Evolutionary conservation across 1,140 invertebrate species (phyloP).

Genomic region (Halesus radiatus): DNA sequence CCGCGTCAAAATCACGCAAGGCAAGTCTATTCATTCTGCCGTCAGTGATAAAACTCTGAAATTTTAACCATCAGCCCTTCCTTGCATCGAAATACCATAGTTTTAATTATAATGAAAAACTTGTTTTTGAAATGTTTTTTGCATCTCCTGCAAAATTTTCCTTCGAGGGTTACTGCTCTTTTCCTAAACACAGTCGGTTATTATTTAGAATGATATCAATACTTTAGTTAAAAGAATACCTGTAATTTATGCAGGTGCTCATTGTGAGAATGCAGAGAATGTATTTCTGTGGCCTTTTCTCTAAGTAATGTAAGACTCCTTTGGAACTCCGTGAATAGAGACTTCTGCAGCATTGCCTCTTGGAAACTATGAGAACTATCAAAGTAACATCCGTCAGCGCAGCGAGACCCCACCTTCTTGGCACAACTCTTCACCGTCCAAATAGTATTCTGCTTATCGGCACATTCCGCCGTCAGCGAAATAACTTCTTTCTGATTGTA

Average conservation of each 20-base stretch:
- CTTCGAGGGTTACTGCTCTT: no score
- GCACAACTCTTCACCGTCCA: constrained; percentile 44
- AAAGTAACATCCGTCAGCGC: constrained; percentile 40
- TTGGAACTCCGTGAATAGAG: constrained; percentile 40
- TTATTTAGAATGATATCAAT: no score
- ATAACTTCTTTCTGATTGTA: constrained; percentile 45
- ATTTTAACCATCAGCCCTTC: no score
- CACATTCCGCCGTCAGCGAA: constrained; percentile 14
- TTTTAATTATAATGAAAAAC: no score
- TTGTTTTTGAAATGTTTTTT: no score
- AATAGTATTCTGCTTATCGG: constrained; percentile 34
- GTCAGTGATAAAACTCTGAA: no score
- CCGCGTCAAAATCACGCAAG: no score
- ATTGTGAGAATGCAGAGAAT: constrained; percentile 50
- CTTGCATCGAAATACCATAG: no score
- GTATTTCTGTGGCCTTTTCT: constrained; percentile 50
- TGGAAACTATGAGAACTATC: constrained; percentile 34
- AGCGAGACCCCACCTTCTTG: constrained; percentile 29
- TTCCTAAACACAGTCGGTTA: no score
- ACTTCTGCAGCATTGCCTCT: constrained; percentile 42
- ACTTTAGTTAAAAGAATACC: constrained; percentile 33
- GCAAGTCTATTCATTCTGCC: no score
- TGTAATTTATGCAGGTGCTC: constrained; percentile 52
- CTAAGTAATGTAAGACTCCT: constrained; percentile 43
- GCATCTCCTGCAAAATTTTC: no score